Conservation (phyloP, 2,797 vertebrate genomes). For the Rhinichthys osculus region DNA sequence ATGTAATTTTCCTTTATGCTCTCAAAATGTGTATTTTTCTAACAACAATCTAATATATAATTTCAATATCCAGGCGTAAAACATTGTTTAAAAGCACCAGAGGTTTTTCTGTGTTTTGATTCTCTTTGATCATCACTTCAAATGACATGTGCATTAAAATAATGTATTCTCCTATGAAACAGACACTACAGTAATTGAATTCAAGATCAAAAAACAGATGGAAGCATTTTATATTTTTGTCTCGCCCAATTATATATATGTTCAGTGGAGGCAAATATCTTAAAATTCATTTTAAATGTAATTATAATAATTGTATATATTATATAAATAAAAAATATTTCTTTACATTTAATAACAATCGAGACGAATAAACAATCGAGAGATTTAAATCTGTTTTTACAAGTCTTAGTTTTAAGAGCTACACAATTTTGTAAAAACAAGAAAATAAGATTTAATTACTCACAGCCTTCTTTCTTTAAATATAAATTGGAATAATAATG, state of each 20-base stretch:
- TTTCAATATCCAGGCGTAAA: slow-evolving; percentile 66
- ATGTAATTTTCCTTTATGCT: slow-evolving; percentile 71
- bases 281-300: too few relatives aligned
- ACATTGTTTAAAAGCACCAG: slow-evolving; percentile 40
- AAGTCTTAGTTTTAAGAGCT: neutral
- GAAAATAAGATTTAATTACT: neutral
- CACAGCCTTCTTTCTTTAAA: neutral
- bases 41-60: slow-evolving; percentile 57
- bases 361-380: too few relatives aligned
- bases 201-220: slow-evolving; percentile 12
- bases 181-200: slow-evolving; percentile 15
- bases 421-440: neutral
- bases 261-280: neutral
- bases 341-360: neutral
- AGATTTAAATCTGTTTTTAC: too few relatives aligned
- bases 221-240: neutral
- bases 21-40: slow-evolving; percentile 49
- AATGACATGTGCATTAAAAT: slow-evolving; percentile 47
- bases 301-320: neutral
- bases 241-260: neutral
- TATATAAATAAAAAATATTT: neutral
- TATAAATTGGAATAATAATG: neutral
- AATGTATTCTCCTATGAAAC: slow-evolving; percentile 11
- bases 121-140: slow-evolving; percentile 50
- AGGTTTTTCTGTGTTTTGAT: neutral